These are phyloP conservation scores for Caiman crocodilus DNA, from an alignment of 2,797 vertebrate genomes.

Conservation along the genomic window DNA sequence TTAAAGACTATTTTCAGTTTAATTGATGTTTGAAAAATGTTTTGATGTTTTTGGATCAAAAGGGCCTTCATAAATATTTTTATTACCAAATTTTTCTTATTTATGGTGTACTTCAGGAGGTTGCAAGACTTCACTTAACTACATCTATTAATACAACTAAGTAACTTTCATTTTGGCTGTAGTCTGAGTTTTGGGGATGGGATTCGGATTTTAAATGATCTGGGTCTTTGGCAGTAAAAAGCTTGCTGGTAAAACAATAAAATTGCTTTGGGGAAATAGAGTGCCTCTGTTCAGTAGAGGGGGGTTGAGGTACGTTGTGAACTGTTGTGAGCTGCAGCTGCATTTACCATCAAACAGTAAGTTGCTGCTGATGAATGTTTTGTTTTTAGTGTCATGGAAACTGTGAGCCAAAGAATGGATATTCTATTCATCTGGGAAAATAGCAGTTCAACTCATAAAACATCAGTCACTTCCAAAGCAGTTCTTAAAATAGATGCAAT, in stretches of 20 bases:
- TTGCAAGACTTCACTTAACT: conserved; percentile 18
- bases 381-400: conserved; percentile 88
- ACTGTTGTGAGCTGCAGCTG: conserved; percentile 82
- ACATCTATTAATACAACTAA: conserved; percentile 48
- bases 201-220: conserved; percentile 60
- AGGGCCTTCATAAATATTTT: neutral
- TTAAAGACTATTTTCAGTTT: neutral
- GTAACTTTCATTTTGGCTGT: conserved; percentile 42
- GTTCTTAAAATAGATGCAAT: conserved; percentile 81
- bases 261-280: conserved; percentile 74
- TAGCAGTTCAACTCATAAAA: conserved; percentile 81
- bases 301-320: conserved; percentile 67
- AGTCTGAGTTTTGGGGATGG: conserved; percentile 17
- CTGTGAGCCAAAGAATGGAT: conserved; percentile 83
- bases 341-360: conserved; percentile 82
- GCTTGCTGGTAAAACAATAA: conserved; percentile 73
- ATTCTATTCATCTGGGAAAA: conserved; percentile 85
- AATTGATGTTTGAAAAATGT: neutral
- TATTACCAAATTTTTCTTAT: neutral
- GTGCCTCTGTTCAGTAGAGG: conserved; percentile 69
- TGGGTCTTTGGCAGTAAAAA: conserved; percentile 50
- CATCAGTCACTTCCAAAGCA: conserved; percentile 79
- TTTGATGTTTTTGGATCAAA: neutral
- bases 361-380: conserved; percentile 82
- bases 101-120: neutral